These are phyloP conservation scores for Thalpophila matura DNA, from an alignment of 2,888 invertebrate species.

Conservation along the genomic window DNA sequence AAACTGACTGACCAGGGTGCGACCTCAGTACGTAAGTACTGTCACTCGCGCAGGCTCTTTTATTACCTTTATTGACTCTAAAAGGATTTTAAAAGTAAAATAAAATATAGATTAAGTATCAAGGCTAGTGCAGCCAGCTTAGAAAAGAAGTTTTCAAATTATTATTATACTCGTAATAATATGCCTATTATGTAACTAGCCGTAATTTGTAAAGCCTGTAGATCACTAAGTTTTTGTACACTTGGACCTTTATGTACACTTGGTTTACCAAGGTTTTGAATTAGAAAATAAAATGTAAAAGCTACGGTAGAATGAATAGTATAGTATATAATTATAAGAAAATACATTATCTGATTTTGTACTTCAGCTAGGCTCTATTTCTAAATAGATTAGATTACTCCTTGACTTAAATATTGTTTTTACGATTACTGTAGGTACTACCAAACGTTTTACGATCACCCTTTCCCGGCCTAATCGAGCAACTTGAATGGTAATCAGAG, in stretches of 20 bases:
- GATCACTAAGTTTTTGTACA: no score
- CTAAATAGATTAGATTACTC: slow-evolving; percentile 9
- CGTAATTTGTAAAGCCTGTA: no score
- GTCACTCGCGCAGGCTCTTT: slow-evolving; percentile 5
- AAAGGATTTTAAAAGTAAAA: neutral
- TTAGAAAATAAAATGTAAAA: no score
- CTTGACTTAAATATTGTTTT: slow-evolving; percentile 31
- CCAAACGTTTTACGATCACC: slow-evolving; percentile 42
- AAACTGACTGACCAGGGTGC: neutral
- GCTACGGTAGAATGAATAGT: neutral
- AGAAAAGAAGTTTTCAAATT: no score
- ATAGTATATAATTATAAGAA: neutral
- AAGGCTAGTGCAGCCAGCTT: neutral
- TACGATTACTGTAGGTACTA: slow-evolving; percentile 39
- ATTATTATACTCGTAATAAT: no score
- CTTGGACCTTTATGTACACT: no score
- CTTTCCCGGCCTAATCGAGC: slow-evolving; percentile 36
- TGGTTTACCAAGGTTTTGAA: no score
- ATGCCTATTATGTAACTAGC: no score
- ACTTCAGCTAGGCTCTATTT: neutral
- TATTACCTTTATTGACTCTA: slow-evolving; percentile 8
- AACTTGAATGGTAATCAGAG: slow-evolving; percentile 49
- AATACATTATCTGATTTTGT: slow-evolving; percentile 7
- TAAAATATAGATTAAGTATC: neutral
- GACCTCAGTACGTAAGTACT: slow-evolving; percentile 11